Base-by-base conservation (phyloP, 2,888 invertebrate species). In the Hermaeophaga mercurialis region DNA sequence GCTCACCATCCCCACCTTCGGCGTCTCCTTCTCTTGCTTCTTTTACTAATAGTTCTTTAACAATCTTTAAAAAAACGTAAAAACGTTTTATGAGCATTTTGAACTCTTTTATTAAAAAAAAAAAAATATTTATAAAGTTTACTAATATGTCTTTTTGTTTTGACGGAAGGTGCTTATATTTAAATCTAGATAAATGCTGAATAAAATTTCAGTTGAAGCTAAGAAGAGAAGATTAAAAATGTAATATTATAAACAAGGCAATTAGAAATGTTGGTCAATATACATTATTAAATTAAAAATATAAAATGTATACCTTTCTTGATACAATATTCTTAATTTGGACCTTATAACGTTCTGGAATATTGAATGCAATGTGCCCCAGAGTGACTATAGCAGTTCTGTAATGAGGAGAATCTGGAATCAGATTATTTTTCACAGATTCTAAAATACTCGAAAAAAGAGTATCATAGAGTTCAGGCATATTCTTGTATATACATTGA, bases 301-400 rank as follows among this genome's bases (percentile, higher is more conserved):
- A n/a, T n/a, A n/a, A n/a, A n/a, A n/a, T n/a, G n/a, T 71, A 73
- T 72, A 88, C 88, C 81, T 92, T 91, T 73, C 96, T 87, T 2
- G 96, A 94, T 47, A 98, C 93, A 73, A 96, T 92, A 74, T 92
- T 92, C 80, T 96, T 96, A 69, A 96, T 92, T 76, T 90, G 91
- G 62, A 90, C 86, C 52, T 90, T 88, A 80, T 95, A 96, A 72
- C 88, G 87, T 65, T 91, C 90, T 0, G 96, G 95, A 78, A 95
- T 85, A 76, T 94, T 90, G 76, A 89, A 91, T 0, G 96, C 95
- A 69, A 98, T 90, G 78, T 97, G 97, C 1, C 97, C 97, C 49
- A 97, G 82, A 0, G 94, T 90, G 3, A 97, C 95, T 66, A 97
- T 92, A 56, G 96, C 92, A 14, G 96, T 96, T 70, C 94, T 86